phyloP scores from a whole-genome alignment of 2,797 vertebrate species.

The Chiloscyllium punctatum region DNA sequence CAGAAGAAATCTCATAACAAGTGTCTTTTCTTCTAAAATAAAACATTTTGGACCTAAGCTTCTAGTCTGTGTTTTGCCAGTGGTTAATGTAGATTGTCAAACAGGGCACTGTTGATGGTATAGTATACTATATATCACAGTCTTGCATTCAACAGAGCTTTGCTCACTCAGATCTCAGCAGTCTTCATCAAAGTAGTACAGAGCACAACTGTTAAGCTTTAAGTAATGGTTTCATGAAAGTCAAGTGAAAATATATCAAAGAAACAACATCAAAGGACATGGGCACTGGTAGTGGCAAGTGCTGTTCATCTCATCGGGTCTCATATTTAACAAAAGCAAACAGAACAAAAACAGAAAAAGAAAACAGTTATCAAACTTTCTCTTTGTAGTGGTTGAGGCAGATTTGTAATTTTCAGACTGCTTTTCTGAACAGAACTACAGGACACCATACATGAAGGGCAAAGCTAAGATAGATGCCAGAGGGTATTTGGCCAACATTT shows the following conservation, averaged over 20 bases:
- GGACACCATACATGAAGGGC: background rate
- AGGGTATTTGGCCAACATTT: background rate
- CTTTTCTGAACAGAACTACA: background rate
- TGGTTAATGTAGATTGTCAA: background rate
- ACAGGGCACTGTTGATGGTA: background rate
- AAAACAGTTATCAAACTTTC: slow-evolving; percentile 24
- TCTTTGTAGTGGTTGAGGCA: slow-evolving; percentile 30
- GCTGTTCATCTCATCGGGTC: background rate
- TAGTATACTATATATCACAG: no score
- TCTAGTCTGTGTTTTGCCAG: background rate
- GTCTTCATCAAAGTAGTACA: background rate
- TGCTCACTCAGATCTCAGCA: slow-evolving; percentile 17
- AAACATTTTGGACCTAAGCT: background rate
- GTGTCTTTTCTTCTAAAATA: background rate
- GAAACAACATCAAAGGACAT: slow-evolving; percentile 9
- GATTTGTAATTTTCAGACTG: background rate
- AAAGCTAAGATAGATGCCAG: background rate
- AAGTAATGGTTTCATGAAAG: slow-evolving; percentile 21
- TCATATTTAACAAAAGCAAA: slow-evolving; percentile 31
- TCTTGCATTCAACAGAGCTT: background rate
- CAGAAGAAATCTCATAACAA: background rate
- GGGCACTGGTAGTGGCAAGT: slow-evolving; percentile 25
- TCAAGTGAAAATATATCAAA: slow-evolving; percentile 36
- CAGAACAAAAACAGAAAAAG: slow-evolving; percentile 23
- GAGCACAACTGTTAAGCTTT: background rate